Percentiles rank a stretch among this genome's conserved stretches.
Evolutionary conservation across 2,888 invertebrate species (phyloP).

Genomic region (Lasioglossum zephyrum): DNA sequence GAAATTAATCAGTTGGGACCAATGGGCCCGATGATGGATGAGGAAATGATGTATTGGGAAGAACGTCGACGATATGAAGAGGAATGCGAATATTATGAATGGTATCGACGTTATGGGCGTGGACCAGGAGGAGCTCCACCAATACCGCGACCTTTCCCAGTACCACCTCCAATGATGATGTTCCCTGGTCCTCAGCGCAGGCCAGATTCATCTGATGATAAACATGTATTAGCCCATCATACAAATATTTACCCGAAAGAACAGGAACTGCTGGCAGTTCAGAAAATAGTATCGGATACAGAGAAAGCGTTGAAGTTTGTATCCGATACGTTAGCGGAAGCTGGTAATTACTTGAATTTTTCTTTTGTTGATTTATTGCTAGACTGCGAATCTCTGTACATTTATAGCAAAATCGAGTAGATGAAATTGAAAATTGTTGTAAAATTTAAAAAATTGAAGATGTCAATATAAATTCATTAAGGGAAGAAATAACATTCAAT

Average conservation of each 20-base stretch:
- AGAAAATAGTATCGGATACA: conserved; percentile 95
- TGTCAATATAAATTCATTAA: no score
- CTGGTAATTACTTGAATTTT: conserved; percentile 70
- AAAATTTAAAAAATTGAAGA: no score
- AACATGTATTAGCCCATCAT: conserved; percentile 97
- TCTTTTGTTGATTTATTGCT: not conserved
- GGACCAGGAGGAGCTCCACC: conserved; percentile 84
- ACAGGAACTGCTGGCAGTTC: conserved; percentile 94
- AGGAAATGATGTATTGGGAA: conserved; percentile 95
- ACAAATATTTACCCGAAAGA: conserved; percentile 97
- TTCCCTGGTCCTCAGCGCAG: conserved; percentile 89
- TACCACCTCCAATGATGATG: conserved; percentile 84
- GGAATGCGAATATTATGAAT: conserved; percentile 89
- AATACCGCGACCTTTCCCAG: conserved; percentile 84
- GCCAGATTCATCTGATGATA: conserved; percentile 97
- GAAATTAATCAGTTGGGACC: conserved; percentile 85
- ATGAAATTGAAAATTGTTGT: no score
- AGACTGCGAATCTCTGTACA: no score
- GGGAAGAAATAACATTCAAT: no score
- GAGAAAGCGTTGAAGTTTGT: conserved; percentile 97
- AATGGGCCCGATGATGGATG: conserved; percentile 88
- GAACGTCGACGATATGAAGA: conserved; percentile 91
- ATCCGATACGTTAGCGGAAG: conserved; percentile 93
- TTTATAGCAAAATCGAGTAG: no score
- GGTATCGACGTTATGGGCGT: conserved; percentile 89